Evolutionary conservation across 2,797 vertebrate genomes (phyloP).

Genomic region (Clamator glandarius): DNA sequence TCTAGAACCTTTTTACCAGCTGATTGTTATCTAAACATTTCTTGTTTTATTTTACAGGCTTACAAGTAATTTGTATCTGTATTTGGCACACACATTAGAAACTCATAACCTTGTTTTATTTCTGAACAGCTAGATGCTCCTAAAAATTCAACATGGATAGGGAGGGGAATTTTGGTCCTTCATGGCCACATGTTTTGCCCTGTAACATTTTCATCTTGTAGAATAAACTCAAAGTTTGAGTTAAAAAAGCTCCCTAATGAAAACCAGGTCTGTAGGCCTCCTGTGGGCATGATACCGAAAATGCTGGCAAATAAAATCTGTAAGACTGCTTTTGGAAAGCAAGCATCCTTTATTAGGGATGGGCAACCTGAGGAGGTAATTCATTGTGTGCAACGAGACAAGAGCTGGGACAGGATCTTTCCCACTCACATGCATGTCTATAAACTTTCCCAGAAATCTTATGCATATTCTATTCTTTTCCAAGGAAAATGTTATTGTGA

Average conservation of each 20-base stretch:
- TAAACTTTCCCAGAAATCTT: no score
- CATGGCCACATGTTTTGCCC: fast-evolving
- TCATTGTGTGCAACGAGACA: no score
- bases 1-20: background rate
- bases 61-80: background rate
- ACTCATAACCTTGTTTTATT: background rate
- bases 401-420: no score
- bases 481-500: no score
- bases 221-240: background rate
- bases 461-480: no score
- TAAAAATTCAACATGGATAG: background rate
- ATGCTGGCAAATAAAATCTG: no score
- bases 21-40: background rate
- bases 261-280: background rate
- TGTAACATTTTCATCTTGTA: background rate
- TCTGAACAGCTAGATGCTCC: background rate
- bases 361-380: no score
- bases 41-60: background rate
- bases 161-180: background rate
- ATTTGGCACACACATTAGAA: background rate
- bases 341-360: no score
- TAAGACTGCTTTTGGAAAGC: no score
- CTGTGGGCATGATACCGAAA: no score
- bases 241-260: background rate
- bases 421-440: no score